Evolutionary conservation across 2,888 invertebrate species (phyloP).

Genomic region (Formica aserva): DNA sequence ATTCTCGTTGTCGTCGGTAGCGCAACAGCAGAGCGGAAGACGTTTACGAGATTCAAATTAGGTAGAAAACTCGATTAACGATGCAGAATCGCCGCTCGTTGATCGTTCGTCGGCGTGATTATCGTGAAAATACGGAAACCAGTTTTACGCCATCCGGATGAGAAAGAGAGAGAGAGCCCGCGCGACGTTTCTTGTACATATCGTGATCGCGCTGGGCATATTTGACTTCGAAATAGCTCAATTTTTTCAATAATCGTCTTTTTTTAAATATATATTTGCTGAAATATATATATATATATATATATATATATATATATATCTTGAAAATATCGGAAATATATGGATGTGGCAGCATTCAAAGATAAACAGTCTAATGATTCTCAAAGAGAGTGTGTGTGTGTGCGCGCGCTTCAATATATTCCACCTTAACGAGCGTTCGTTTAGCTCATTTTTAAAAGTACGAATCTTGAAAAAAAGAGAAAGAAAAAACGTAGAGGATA

Average conservation of each 20-base stretch:
- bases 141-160: slow-evolving; percentile 27
- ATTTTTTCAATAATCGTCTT: background rate
- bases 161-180: background rate
- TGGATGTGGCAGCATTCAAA: background rate
- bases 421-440: slow-evolving; percentile 9
- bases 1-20: background rate
- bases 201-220: background rate
- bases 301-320: background rate
- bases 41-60: slow-evolving; percentile 39
- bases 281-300: background rate
- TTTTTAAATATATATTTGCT: background rate
- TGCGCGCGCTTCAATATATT: slow-evolving; percentile 18
- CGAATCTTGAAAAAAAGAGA: background rate
- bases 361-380: background rate
- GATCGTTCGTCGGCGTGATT: slow-evolving; percentile 28
- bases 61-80: slow-evolving; percentile 21
- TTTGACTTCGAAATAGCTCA: background rate
- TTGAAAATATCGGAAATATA: background rate
- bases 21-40: slow-evolving; percentile 4
- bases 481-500: background rate
- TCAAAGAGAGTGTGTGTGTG: background rate
- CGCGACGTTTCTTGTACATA: background rate
- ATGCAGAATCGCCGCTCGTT: slow-evolving; percentile 5
- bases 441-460: slow-evolving; percentile 2
- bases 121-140: slow-evolving; percentile 56